Percentiles rank a stretch among this genome's conserved stretches.
phyloP scores from a whole-genome alignment of 2,888 invertebrate species.

The Pogonocherus hispidulus region DNA sequence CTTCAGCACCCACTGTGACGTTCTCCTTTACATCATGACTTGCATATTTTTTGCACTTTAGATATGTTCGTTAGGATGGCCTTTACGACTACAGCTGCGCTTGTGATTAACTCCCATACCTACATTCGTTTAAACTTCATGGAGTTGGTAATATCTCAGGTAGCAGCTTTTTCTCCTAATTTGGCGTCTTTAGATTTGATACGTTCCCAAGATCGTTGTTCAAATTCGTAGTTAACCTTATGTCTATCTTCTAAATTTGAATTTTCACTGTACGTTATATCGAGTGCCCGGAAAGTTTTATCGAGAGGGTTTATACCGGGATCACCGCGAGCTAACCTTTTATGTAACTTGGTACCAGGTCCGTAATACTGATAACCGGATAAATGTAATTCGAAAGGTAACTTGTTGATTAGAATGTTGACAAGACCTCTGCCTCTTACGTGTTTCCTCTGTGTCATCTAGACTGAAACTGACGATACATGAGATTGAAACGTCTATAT shows the following conservation, averaged over 20 bases:
- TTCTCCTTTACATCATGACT: background rate
- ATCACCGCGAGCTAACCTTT: conserved; percentile 3
- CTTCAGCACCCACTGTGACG: background rate
- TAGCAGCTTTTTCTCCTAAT: conserved; percentile 7
- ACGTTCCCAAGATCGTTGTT: background rate
- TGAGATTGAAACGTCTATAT: no score
- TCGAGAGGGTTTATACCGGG: background rate
- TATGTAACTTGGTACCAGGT: background rate
- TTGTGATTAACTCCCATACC: background rate
- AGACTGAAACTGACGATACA: no score
- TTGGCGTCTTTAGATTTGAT: background rate
- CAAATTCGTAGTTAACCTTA: background rate
- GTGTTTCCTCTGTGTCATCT: no score
- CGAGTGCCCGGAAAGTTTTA: background rate
- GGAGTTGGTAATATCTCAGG: background rate
- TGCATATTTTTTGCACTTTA: background rate
- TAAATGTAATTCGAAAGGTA: conserved; percentile 7
- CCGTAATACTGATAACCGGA: background rate
- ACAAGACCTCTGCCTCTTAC: no score
- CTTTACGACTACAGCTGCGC: background rate
- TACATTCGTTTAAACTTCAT: background rate
- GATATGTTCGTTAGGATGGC: background rate
- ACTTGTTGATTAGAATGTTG: background rate
- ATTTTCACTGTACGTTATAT: conserved; percentile 5
- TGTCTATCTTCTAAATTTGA: background rate